A percentile compares a stretch with the other conserved stretches of the same genome.
Evolutionary conservation across 2,888 invertebrate genomes (phyloP).

Genomic region (Ernsta delagoae): DNA sequence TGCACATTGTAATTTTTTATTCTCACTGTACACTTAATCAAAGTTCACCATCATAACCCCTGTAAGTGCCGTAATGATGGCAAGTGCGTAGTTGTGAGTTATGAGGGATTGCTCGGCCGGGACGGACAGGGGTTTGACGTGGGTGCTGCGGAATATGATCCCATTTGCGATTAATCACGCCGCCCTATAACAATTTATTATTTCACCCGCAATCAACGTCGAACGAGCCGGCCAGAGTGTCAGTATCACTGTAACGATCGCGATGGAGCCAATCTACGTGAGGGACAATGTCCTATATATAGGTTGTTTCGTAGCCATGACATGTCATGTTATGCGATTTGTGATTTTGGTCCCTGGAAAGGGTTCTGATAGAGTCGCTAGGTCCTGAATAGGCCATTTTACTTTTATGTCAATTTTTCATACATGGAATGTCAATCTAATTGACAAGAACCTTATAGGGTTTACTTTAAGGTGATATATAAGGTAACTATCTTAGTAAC

Average conservation of each 20-base stretch:
- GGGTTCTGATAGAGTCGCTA: not conserved
- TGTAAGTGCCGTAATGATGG: constrained; percentile 18
- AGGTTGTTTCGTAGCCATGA: no score
- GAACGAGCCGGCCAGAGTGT: constrained; percentile 34
- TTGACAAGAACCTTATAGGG: no score
- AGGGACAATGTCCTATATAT: not conserved
- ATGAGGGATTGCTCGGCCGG: constrained; percentile 6
- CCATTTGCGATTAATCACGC: constrained; percentile 42
- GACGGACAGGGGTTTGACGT: constrained; percentile 59
- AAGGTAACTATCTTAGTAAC: no score
- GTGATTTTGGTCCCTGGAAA: not conserved
- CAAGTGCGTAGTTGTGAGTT: constrained; percentile 17
- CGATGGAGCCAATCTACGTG: constrained; percentile 32
- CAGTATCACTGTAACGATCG: constrained; percentile 39
- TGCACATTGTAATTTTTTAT: no score
- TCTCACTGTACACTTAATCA: not conserved
- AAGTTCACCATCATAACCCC: not conserved
- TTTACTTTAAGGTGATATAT: no score
- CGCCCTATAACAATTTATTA: constrained; percentile 42
- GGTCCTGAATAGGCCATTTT: no score
- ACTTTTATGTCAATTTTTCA: no score
- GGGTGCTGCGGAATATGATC: constrained; percentile 47
- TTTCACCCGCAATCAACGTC: constrained; percentile 40
- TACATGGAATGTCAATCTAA: no score
- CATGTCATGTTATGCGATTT: not conserved